A percentile compares a stretch with the other conserved stretches of the same genome.
phyloP scores from a whole-genome alignment of 1,140 invertebrate genomes.

The Macrocentrus cingulum region DNA sequence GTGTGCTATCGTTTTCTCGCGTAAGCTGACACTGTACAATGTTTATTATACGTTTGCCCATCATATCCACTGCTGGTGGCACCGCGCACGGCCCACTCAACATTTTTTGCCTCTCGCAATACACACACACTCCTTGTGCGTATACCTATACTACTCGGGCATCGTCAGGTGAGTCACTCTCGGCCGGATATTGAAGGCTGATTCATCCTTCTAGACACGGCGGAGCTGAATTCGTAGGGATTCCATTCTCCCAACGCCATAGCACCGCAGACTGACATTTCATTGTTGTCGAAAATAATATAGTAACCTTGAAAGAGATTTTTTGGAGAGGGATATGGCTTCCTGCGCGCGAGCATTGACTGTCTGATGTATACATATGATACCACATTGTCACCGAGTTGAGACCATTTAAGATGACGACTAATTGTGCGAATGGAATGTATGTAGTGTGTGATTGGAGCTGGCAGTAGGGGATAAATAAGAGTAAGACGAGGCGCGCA shows the following conservation, averaged over 20 bases:
- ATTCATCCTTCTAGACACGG: conserved; percentile 10
- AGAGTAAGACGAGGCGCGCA: no score
- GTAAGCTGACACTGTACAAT: conserved; percentile 15
- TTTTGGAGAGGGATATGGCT: neutral
- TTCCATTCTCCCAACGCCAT: conserved; percentile 4
- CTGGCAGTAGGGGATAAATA: no score
- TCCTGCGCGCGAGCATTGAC: neutral
- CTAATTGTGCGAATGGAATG: neutral
- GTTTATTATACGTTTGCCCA: neutral
- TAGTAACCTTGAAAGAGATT: neutral
- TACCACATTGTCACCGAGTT: neutral
- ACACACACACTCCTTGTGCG: conserved; percentile 9
- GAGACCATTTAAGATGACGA: neutral
- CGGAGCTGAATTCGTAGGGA: conserved; percentile 17
- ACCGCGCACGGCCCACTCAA: neutral
- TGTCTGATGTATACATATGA: no score
- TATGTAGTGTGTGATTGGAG: no score
- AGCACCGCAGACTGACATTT: no score
- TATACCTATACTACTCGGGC: neutral
- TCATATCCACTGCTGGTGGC: neutral
- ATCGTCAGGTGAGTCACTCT: conserved; percentile 23
- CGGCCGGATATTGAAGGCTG: conserved; percentile 19
- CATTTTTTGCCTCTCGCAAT: neutral
- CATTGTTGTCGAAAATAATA: neutral
- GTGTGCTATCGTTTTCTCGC: conserved; percentile 15